Conservation (phyloP, 2,888 invertebrate genomes). For the Rhagium mordax region DNA sequence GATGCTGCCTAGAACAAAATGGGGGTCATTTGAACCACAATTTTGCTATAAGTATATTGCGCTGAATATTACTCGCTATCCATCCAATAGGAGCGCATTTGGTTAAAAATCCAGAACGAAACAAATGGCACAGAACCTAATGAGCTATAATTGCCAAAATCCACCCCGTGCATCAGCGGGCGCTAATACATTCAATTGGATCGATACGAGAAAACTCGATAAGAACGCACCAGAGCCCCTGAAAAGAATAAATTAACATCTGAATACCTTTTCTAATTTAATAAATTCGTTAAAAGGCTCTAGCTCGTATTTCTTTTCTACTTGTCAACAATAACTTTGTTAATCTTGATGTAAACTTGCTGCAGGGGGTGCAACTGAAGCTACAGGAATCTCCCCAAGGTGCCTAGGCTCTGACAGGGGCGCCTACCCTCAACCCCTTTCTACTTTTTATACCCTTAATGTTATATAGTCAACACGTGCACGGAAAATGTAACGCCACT, state of each 20-base stretch:
- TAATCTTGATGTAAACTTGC: slow-evolving; percentile 56
- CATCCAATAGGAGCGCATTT: too few relatives aligned
- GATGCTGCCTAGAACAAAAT: too few relatives aligned
- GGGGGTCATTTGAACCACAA: too few relatives aligned
- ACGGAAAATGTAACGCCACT: slow-evolving; percentile 32
- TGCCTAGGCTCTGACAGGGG: slow-evolving; percentile 26
- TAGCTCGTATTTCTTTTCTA: slow-evolving; percentile 55
- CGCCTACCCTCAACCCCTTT: slow-evolving; percentile 37
- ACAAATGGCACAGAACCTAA: too few relatives aligned
- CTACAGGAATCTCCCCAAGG: slow-evolving; percentile 50
- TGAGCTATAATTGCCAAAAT: neutral
- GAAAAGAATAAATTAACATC: slow-evolving; percentile 53
- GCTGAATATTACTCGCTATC: too few relatives aligned
- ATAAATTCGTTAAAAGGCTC: slow-evolving; percentile 58
- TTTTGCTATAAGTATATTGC: too few relatives aligned
- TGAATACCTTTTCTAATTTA: slow-evolving; percentile 58
- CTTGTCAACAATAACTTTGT: slow-evolving; percentile 56
- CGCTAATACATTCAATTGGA: neutral
- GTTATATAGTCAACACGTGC: slow-evolving; percentile 48
- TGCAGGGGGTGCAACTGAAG: slow-evolving; percentile 46
- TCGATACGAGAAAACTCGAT: slow-evolving; percentile 36
- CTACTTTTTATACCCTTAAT: slow-evolving; percentile 42
- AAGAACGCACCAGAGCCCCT: slow-evolving; percentile 37
- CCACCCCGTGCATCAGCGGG: neutral
- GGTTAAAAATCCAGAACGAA: too few relatives aligned